Evolutionary conservation across 2,888 invertebrate genomes (phyloP), one percentile per base, ranked within the genome.

Genomic region (Plagiodera versicolora): DNA sequence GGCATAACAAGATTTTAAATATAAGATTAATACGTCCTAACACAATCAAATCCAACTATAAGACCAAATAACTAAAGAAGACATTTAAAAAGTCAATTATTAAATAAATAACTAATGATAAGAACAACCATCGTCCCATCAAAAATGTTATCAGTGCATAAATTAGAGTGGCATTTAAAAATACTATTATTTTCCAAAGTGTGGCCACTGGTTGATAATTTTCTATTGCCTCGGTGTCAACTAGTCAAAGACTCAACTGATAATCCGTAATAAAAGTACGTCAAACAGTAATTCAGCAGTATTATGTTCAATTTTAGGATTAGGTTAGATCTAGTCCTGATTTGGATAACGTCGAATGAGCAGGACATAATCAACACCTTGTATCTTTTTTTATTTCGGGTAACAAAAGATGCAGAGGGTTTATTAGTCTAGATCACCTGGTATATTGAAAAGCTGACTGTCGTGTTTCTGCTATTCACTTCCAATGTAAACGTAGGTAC

Each of bases 231-330:
- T 64, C 53, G 45, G 61, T 59, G 61, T 66, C 63, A 24, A 24
- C 4, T 24, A 24, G 24, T 24, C 65, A 65, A 60, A 61, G n/a
- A n/a, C n/a, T 44, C 52, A 28, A 48, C 58, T 47, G 14, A 59
- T 65, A 56, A 67, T 67, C 70, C 67, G 67, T 68, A 56, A 67
- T 66, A 65, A 66, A 60, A 50, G 53, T 58, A 60, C 39, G 55
- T 55, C 52, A 54, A 28, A 20, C 20, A 53, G 18, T 47, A 24
- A 6, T 24, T 6, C 24, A 24, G 3, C 24, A 24, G 24, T 24
- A 24, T 6, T 6, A 24, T n/a, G 6, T 24, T 24, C 24, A 24
- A 3, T 6, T 24, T 6, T 6, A 5, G 24, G 3, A 24, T 24
- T 24, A 3, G 6, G 24, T 24, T 24, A 6, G 3, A 24, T 24